Conservation (phyloP, 2,797 vertebrate genomes). For the Cuculus canorus region DNA sequence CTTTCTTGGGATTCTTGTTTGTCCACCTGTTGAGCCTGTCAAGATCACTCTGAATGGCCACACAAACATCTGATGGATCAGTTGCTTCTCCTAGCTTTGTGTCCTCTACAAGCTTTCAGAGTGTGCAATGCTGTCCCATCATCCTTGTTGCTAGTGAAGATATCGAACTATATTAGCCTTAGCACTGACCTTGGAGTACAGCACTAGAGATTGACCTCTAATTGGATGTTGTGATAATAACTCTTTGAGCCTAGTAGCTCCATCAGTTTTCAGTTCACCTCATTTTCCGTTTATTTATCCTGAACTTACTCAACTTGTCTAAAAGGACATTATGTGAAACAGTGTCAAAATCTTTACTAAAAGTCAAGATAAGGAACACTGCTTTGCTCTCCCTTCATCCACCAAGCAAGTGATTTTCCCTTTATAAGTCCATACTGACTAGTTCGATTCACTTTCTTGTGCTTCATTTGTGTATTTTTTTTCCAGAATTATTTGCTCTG, state of each 20-base stretch:
- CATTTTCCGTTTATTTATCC: background rate
- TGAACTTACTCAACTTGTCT: background rate
- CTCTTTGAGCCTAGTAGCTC: background rate
- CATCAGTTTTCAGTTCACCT: background rate
- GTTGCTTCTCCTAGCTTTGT: background rate
- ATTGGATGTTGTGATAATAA: background rate
- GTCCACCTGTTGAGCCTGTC: background rate
- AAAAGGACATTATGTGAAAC: background rate
- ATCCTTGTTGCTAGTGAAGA: background rate
- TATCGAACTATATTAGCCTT: background rate
- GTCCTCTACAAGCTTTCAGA: background rate
- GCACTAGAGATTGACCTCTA: background rate
- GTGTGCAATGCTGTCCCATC: background rate
- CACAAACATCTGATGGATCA: background rate
- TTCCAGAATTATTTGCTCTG: background rate
- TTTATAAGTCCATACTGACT: background rate
- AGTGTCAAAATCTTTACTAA: background rate
- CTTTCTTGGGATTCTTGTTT: background rate
- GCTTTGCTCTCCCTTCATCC: background rate
- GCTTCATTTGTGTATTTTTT: background rate
- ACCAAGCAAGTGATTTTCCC: background rate
- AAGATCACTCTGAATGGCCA: background rate
- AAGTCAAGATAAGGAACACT: background rate
- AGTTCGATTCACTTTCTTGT: background rate
- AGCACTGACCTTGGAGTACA: background rate